Base-by-base conservation (phyloP, 2,797 vertebrate species). In the Gadopsis bispinosus region DNA sequence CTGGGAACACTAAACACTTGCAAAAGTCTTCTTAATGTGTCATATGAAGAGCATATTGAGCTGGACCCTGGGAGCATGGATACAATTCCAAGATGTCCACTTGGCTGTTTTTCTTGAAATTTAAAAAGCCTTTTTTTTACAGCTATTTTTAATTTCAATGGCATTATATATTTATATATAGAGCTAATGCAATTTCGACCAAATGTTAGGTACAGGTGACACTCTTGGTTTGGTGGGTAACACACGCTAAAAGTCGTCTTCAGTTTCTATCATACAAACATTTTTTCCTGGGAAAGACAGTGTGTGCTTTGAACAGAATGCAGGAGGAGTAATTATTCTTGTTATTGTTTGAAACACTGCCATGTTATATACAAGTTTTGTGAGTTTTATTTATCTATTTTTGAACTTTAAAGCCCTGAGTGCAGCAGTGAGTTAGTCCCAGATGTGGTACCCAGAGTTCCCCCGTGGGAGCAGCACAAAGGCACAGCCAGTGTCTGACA, bases 391-490 rank as follows among this genome's bases (percentile, higher is more conserved):
- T 64, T 47, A n/a, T n/a, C n/a, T n/a, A n/a, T n/a, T n/a, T n/a
- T n/a, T n/a, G n/a, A n/a, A 20, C 43, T 60, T 59, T 51, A 43
- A 69, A 74, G 54, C 48, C 20, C 37, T 0, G n/a, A 79, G 47
- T 64, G 62, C 63, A 67, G 47, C 16, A 55, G 43, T 31, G 37
- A 83, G 59, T 72, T 69, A 64, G 39, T 81, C 56, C 68, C 71
- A 79, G 48, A 62, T 66, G 75, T 78, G 37, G 19, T 39, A 8
- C 48, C 76, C 26, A 0, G n/a, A n/a, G 60, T 31, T 39, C 6
- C 14, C 81, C 83, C 74, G 17, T 68, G 83, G 84, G 84, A 89
- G 63, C n/a, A n/a, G n/a, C n/a, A n/a, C n/a, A n/a, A n/a, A n/a
- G n/a, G n/a, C n/a, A n/a, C n/a, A n/a, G n/a, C n/a, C n/a, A n/a